These are phyloP conservation scores for Drosophila auraria DNA, from an alignment of 1,140 invertebrate genomes.

Conservation along the genomic window DNA sequence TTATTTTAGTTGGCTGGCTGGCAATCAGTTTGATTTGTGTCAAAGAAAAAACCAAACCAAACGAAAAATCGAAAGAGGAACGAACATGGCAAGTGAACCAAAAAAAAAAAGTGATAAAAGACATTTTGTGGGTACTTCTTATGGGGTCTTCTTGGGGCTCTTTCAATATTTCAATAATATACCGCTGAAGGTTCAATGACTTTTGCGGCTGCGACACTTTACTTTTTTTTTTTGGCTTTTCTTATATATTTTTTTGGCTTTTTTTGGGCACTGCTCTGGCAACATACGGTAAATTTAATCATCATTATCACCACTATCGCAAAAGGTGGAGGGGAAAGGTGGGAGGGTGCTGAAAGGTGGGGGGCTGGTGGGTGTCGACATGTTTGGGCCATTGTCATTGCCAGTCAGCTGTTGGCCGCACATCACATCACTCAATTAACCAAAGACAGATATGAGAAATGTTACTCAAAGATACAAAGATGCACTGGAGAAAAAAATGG, in stretches of 20 bases:
- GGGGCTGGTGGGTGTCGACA: constrained; percentile 1
- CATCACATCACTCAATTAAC: constrained; percentile 52
- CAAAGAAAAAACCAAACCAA: constrained; percentile 34
- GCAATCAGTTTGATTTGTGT: constrained; percentile 65
- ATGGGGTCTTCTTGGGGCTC: constrained; percentile 1
- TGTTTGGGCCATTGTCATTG: constrained; percentile 51
- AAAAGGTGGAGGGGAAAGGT: constrained; percentile 1
- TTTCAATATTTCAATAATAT: constrained; percentile 75
- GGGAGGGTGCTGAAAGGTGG: not conserved
- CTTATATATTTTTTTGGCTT: constrained; percentile 1
- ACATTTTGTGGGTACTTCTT: constrained; percentile 26
- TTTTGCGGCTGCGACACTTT: constrained; percentile 57
- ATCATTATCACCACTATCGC: constrained; percentile 70
- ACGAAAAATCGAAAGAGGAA: constrained; percentile 28
- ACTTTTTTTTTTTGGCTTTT: constrained; percentile 19
- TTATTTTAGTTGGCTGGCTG: constrained; percentile 39
- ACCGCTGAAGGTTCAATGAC: constrained; percentile 64
- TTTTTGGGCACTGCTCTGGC: constrained; percentile 9
- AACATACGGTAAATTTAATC: constrained; percentile 69
- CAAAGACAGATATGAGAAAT: constrained; percentile 30
- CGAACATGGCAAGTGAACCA: constrained; percentile 17
- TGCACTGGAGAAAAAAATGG: not conserved
- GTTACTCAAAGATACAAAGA: constrained; percentile 34
- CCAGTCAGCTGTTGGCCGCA: constrained; percentile 61
- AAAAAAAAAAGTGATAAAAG: constrained; percentile 39